phyloP scores from a whole-genome alignment of 2,888 invertebrate species.

The Incurvaria masculella region DNA sequence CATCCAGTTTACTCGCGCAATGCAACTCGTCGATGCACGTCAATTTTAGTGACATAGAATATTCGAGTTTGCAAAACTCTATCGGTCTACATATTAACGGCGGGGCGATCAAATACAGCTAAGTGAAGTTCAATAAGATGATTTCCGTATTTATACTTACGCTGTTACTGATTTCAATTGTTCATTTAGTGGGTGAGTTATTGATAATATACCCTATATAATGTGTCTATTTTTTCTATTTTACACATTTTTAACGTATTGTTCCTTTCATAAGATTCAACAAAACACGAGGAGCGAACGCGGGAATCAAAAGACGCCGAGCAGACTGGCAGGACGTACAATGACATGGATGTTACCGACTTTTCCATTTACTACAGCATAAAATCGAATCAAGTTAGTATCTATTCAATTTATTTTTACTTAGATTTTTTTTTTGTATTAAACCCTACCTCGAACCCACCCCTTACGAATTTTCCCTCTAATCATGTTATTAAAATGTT shows the following conservation, averaged over 20 bases:
- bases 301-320: not conserved
- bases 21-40: too few relatives aligned
- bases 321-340: constrained; percentile 17
- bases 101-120: too few relatives aligned
- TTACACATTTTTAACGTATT: not conserved
- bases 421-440: not conserved
- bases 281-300: not conserved
- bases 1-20: too few relatives aligned
- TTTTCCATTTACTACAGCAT: constrained; percentile 48
- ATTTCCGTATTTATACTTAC: too few relatives aligned
- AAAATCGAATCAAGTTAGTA: constrained; percentile 39
- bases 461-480: not conserved
- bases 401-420: not conserved
- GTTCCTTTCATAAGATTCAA: not conserved
- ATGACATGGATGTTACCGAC: constrained; percentile 44
- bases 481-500: not conserved
- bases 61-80: too few relatives aligned
- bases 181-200: too few relatives aligned
- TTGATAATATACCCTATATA: not conserved
- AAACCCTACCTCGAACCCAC: not conserved
- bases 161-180: too few relatives aligned
- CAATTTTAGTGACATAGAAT: too few relatives aligned
- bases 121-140: too few relatives aligned
- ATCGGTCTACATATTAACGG: too few relatives aligned
- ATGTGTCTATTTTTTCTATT: not conserved